These are phyloP conservation scores for Pipistrellus pipistrellus DNA, from an alignment of 2,797 vertebrate species.

Conservation along the genomic window DNA sequence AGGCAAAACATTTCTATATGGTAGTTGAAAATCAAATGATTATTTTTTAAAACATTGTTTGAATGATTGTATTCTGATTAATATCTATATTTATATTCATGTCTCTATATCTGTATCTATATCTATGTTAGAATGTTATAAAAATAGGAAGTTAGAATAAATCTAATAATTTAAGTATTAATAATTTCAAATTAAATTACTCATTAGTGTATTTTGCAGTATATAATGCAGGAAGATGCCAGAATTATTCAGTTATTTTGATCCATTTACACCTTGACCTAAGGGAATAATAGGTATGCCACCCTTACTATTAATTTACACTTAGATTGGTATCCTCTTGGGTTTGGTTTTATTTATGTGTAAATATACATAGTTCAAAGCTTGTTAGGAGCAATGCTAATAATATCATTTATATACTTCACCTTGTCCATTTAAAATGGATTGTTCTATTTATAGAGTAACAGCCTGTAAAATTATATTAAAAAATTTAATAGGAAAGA, in stretches of 20 bases:
- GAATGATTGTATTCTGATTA: neutral
- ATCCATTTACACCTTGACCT: conserved; percentile 70
- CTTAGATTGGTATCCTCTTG: conserved; percentile 71
- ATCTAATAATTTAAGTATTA: conserved; percentile 36
- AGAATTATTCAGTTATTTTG: conserved; percentile 73
- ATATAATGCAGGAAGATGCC: conserved; percentile 43
- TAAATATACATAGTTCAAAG: conserved; percentile 82
- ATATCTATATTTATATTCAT: neutral
- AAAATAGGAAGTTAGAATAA: conserved; percentile 49
- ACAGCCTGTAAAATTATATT: conserved; percentile 87
- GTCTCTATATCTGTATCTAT: neutral
- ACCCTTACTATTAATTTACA: conserved; percentile 59
- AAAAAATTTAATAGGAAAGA: conserved; percentile 83
- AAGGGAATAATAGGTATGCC: conserved; percentile 62
- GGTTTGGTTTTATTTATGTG: conserved; percentile 79
- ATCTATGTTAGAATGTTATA: neutral
- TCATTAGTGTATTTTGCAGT: conserved; percentile 39
- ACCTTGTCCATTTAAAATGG: conserved; percentile 82
- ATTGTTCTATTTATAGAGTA: conserved; percentile 86
- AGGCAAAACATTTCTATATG: neutral
- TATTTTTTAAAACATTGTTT: conserved; percentile 12
- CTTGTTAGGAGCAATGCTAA: conserved; percentile 81
- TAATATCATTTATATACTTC: conserved; percentile 85
- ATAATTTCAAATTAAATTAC: conserved; percentile 50
- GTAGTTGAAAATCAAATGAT: neutral